Conservation (phyloP, 1,140 invertebrate species). For the Dysdera silvatica region DNA sequence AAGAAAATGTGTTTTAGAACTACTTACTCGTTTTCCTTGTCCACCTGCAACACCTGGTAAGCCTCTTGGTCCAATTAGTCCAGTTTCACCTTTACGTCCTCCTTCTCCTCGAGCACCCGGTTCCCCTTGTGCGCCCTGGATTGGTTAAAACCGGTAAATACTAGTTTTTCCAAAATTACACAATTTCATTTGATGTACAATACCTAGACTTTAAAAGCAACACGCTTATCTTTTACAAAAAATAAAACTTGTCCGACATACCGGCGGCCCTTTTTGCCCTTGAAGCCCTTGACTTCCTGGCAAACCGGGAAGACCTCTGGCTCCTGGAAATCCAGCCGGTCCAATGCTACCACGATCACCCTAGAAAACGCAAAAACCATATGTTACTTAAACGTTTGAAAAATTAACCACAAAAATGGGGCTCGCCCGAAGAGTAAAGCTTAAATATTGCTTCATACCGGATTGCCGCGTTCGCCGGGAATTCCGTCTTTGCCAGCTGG, state of each 20-base stretch:
- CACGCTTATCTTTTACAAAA: background rate
- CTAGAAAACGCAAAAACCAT: background rate
- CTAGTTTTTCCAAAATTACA: no score
- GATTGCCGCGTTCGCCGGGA: conserved; percentile 27
- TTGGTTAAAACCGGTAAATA: no score
- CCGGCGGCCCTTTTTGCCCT: conserved; percentile 24
- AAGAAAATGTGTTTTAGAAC: background rate
- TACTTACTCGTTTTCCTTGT: conserved; percentile 39
- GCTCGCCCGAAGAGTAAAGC: background rate
- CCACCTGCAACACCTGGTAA: conserved; percentile 25
- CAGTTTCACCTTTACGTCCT: conserved; percentile 56
- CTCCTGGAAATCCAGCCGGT: conserved; percentile 39
- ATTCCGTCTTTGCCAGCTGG: conserved; percentile 47
- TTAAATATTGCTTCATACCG: conserved; percentile 19
- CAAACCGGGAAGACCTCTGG: conserved; percentile 47
- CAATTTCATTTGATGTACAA: no score
- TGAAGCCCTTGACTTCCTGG: conserved; percentile 48
- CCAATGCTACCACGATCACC: conserved; percentile 29
- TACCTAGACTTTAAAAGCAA: background rate
- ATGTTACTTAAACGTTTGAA: background rate
- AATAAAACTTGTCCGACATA: no score
- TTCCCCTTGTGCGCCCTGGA: conserved; percentile 59
- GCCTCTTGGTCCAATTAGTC: conserved; percentile 27
- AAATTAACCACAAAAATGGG: background rate
- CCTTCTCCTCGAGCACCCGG: conserved; percentile 63